phyloP scores from a whole-genome alignment of 2,888 invertebrate species.

The Ecliptopera silaceata region DNA sequence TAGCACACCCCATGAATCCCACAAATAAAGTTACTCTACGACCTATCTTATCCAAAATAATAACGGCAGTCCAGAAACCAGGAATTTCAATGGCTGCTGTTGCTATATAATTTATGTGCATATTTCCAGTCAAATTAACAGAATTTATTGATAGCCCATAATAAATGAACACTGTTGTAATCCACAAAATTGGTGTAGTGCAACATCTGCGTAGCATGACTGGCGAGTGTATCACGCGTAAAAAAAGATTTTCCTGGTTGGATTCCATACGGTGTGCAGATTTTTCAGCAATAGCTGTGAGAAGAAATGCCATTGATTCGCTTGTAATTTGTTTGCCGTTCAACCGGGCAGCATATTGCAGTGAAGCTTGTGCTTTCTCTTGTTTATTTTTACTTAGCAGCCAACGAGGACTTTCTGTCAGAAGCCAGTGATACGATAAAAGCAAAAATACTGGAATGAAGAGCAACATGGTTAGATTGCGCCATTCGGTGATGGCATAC shows the following conservation, averaged over 20 bases:
- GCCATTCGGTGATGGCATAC: constrained; percentile 87
- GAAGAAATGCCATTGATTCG: constrained; percentile 63
- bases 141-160: constrained; percentile 91
- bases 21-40: constrained; percentile 67
- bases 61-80: constrained; percentile 85
- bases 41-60: constrained; percentile 85
- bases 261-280: constrained; percentile 38
- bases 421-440: constrained; percentile 85
- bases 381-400: constrained; percentile 86
- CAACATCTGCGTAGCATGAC: constrained; percentile 83
- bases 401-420: constrained; percentile 90
- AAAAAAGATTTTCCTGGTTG: constrained; percentile 49
- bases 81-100: constrained; percentile 87
- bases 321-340: constrained; percentile 82
- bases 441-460: constrained; percentile 87
- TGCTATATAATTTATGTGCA: constrained; percentile 89
- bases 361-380: constrained; percentile 83
- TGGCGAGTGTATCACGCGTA: constrained; percentile 78
- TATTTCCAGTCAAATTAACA: constrained; percentile 88
- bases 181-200: constrained; percentile 90
- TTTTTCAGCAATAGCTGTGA: constrained; percentile 58
- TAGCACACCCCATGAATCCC: constrained; percentile 71
- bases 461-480: constrained; percentile 84
- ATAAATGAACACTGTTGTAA: constrained; percentile 90
- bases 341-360: constrained; percentile 83